These are phyloP conservation scores for Teleogryllus oceanicus DNA, from an alignment of 2,888 invertebrate species.

Conservation along the genomic window DNA sequence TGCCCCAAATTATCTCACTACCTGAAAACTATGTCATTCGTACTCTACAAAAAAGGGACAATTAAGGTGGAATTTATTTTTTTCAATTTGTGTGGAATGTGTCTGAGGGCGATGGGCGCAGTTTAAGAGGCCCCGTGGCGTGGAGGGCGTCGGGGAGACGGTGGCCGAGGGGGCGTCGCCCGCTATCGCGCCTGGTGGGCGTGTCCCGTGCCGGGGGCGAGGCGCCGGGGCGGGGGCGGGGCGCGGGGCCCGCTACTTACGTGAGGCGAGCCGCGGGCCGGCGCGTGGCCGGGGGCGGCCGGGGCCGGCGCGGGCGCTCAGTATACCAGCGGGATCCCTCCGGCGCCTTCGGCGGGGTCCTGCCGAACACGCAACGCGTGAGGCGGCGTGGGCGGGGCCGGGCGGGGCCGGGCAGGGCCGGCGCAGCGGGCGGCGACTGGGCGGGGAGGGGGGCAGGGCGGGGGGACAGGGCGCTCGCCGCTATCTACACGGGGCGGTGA, in stretches of 20 bases:
- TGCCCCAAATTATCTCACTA: too few relatives aligned
- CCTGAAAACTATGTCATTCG: too few relatives aligned
- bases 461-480: neutral
- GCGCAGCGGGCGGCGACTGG: neutral
- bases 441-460: neutral
- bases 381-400: neutral
- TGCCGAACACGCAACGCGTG: constrained; percentile 6
- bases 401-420: neutral
- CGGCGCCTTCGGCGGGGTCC: neutral
- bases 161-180: too few relatives aligned
- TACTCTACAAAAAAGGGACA: too few relatives aligned
- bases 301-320: neutral
- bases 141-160: too few relatives aligned
- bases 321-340: neutral
- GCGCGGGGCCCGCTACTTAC: neutral
- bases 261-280: neutral
- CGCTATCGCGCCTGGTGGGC: neutral
- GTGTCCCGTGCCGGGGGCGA: neutral
- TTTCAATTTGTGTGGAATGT: too few relatives aligned
- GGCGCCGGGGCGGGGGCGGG: neutral
- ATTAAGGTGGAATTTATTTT: too few relatives aligned
- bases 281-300: neutral
- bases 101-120: too few relatives aligned
- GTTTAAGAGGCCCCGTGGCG: too few relatives aligned
- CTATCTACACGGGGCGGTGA: neutral